Evolutionary conservation across 2,888 invertebrate genomes (phyloP), one percentile per base, ranked within the genome.

Genomic region (Drosophila pullipes): DNA sequence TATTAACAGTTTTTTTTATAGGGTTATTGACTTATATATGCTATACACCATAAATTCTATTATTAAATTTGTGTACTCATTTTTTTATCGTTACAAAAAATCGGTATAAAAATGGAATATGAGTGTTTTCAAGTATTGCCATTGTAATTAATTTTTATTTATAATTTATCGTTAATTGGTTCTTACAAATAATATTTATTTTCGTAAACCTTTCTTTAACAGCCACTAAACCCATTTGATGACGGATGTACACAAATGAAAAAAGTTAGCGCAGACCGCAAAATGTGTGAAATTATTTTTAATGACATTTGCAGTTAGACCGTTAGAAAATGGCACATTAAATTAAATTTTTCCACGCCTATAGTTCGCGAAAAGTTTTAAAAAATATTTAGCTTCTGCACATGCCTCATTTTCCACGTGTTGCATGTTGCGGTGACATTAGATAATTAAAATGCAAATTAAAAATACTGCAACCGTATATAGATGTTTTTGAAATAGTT

Each of bases 401-500:
- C 69, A 57, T 70, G 67, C 69, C 74, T 64, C 74, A 69, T 58
- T 86, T 83, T 83, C 72, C 72, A 78, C 63, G 74, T 28, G 63
- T 79, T 81, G 88, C 88, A 88, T 82, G 83, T 67, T 64, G 59
- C 47, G 59, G 31, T 65, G 66, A 53, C 69, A 72, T 78, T 69
- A 76, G 55, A 70, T 74, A 76, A 72, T 66, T 63, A 69, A 66
- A 72, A 69, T 39, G 28, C 25, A 54, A 55, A 60, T 60, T 53
- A 28, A 66, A 47, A 11, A 28, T 13, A n/a, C 55, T 30, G 6
- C 7, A 4, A 52, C 41, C 50, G 58, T 37, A 25, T 33, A 35
- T 25, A 4, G n/a, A 16, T 22, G n/a, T 53, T 44, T 55, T 58
- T 53, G 11, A 50, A 66, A 77, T 52, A 53, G 55, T 33, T 50